Evolutionary conservation across 2,888 invertebrate genomes (phyloP).

Genomic region (Smittia sp.): DNA sequence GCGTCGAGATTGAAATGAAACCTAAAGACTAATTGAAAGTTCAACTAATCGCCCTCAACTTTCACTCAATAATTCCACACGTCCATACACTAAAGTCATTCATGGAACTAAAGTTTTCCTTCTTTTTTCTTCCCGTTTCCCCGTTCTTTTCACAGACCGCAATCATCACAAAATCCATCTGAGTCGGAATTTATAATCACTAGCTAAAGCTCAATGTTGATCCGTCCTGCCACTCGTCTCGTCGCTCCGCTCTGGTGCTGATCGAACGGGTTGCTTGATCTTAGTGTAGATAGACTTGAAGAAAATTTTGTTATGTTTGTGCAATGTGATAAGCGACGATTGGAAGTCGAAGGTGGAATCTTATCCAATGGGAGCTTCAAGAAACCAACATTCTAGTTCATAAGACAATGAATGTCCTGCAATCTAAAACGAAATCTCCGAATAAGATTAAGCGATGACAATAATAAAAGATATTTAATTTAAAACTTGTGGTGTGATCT

Average conservation of each 20-base stretch:
- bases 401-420: no score
- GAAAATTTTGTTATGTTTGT: slow-evolving; percentile 6
- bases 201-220: neutral
- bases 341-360: no score
- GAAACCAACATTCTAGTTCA: no score
- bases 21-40: no score
- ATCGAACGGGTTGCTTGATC: neutral
- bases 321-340: neutral
- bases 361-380: no score
- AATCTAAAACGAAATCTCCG: no score
- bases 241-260: neutral
- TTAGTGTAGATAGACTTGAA: slow-evolving; percentile 9
- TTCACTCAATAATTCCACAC: neutral
- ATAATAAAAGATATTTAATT: no score
- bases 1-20: no score
- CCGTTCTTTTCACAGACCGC: slow-evolving; percentile 18
- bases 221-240: neutral
- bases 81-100: neutral
- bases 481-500: no score
- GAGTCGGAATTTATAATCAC: slow-evolving; percentile 39
- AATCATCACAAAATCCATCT: slow-evolving; percentile 26
- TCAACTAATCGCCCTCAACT: no score
- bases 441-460: no score
- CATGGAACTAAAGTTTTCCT: neutral
- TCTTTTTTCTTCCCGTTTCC: neutral